These are phyloP conservation scores for Caracal caracal DNA, from an alignment of 2,113 vertebrate species.

Conservation along the genomic window DNA sequence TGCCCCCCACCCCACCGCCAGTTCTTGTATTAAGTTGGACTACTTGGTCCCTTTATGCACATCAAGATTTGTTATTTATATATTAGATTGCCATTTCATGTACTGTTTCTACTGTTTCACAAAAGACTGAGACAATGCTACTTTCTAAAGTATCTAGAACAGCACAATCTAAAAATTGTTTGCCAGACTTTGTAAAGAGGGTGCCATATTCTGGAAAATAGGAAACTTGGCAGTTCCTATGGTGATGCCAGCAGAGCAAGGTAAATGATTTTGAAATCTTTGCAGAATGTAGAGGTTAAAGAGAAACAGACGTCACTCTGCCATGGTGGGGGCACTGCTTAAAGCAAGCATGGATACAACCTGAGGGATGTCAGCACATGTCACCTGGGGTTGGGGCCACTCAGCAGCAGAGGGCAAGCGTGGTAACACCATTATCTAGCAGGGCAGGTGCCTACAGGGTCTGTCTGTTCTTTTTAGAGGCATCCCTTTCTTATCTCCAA, in stretches of 20 bases:
- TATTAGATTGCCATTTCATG: neutral
- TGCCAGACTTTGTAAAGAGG: slow-evolving; percentile 28
- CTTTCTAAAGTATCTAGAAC: slow-evolving; percentile 23
- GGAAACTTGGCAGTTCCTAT: neutral
- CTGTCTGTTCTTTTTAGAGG: neutral
- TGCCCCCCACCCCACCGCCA: no score
- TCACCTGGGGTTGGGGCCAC: neutral
- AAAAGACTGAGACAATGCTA: neutral
- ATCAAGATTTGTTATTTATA: neutral
- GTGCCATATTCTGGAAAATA: neutral
- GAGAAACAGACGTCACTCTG: neutral
- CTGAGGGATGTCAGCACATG: neutral
- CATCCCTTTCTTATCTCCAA: neutral
- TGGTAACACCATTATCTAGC: neutral
- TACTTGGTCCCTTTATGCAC: neutral
- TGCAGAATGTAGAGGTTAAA: neutral
- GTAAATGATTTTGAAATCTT: slow-evolving; percentile 29
- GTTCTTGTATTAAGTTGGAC: neutral
- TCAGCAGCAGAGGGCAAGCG: neutral
- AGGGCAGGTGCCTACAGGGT: neutral
- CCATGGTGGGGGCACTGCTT: neutral
- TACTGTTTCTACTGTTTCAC: neutral
- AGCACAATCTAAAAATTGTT: slow-evolving; percentile 4
- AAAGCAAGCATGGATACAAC: neutral
- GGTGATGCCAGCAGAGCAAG: neutral